Base-by-base conservation (phyloP, 2,113 vertebrate genomes). In the Falco punctatus region DNA sequence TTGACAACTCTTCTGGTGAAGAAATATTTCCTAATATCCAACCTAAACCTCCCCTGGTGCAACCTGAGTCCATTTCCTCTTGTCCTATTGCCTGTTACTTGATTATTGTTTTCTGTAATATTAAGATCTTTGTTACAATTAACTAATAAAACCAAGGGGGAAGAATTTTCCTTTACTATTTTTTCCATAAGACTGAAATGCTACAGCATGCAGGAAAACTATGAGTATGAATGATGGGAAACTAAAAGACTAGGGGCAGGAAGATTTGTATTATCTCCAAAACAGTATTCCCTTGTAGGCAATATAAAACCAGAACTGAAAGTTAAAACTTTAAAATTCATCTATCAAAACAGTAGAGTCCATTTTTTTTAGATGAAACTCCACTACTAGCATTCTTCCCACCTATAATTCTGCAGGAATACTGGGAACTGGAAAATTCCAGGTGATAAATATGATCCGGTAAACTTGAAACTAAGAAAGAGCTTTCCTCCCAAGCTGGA, bases 221-320 rank as follows among this genome's bases (percentile, higher is more conserved):
- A 5, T 83, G 52, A 79, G 27, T 14, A 28, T 87, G 85, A 93
- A 46, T 83, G 55, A 93, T 88, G 49, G 38, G 48, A 81, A 70
- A 59, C 79, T 86, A n/a, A 92, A 92, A 92, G 64, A 81, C 44
- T 62, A 73, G 82, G 59, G 26, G 55, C 85, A 93, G 74, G 62
- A 87, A 82, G 79, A 95, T 86, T 92, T 95, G 84, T 92, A 35
- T 87, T 93, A 42, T 95, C 79, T 90, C 64, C 64, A 83, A 67
- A 83, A 42, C 28, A 44, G n/a, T 82, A 92, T 90, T 96, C 52
- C 48, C 82, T 93, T 30, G 55, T 33, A 93, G 59, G 64, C 44
- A 73, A 75, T 87, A 86, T 86, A 93, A 81, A 90, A 85, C 30
- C 33, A 82, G 85, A 90, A 64, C 38, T 81, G 75, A 73, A 93